Evolutionary conservation across 2,888 invertebrate genomes (phyloP).

Genomic region (Heliothis peltigera): DNA sequence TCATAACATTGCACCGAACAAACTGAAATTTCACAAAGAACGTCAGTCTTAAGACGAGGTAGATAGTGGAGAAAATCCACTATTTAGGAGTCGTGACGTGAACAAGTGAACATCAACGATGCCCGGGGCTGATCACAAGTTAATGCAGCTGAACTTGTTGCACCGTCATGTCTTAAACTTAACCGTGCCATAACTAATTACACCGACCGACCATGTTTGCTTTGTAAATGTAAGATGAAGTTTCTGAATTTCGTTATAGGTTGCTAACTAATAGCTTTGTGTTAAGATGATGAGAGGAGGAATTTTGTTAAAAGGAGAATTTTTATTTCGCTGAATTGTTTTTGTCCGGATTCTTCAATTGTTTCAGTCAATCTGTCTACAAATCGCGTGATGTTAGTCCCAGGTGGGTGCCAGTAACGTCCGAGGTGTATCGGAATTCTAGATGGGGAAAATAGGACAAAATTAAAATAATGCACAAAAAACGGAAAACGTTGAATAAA

Average conservation of each 20-base stretch:
- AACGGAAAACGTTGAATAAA: not conserved
- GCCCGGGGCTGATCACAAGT: constrained; percentile 74
- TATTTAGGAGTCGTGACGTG: constrained; percentile 29
- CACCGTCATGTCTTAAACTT: constrained; percentile 75
- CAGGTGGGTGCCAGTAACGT: constrained; percentile 14
- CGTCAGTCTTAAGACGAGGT: constrained; percentile 25
- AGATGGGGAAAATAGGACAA: not conserved
- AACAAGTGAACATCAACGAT: constrained; percentile 59
- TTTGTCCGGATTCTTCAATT: not conserved
- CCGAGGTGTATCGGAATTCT: not conserved
- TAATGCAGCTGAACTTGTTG: constrained; percentile 73
- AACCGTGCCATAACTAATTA: constrained; percentile 73
- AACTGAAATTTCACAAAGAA: constrained; percentile 29
- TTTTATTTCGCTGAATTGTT: not conserved
- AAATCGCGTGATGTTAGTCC: not conserved
- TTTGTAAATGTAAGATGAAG: constrained; percentile 64
- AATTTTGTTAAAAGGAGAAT: not conserved
- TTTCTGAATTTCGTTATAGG: constrained; percentile 43
- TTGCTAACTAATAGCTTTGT: constrained; percentile 10
- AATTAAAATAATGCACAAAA: not conserved
- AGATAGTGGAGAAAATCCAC: constrained; percentile 24
- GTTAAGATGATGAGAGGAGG: constrained; percentile 9
- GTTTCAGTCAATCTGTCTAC: not conserved
- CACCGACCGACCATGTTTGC: constrained; percentile 68
- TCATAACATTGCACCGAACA: constrained; percentile 18